Percentiles rank a stretch among this genome's conserved stretches.
Conservation (phyloP, 2,888 invertebrate species). For the Furcula furcula region DNA sequence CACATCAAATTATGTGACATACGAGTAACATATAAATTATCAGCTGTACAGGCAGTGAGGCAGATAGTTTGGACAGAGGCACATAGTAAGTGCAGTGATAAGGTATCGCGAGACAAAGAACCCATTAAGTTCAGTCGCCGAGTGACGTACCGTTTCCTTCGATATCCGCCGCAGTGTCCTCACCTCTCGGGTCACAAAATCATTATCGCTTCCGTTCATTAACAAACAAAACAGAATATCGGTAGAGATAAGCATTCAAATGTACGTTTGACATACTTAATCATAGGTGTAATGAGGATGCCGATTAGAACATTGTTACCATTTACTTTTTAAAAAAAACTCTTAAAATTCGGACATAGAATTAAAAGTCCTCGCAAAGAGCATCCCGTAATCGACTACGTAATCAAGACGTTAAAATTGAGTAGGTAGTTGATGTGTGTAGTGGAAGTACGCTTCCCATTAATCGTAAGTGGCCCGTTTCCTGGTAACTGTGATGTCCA, state of each 20-base stretch:
- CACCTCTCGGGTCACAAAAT: slow-evolving; percentile 75
- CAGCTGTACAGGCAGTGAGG: slow-evolving; percentile 23
- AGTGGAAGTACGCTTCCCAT: slow-evolving; percentile 10
- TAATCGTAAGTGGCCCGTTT: slow-evolving; percentile 23
- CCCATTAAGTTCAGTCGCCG: slow-evolving; percentile 70
- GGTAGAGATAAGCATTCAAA: slow-evolving; percentile 34
- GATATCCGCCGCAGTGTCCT: slow-evolving; percentile 68
- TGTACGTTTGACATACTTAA: slow-evolving; percentile 15
- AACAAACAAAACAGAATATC: slow-evolving; percentile 51
- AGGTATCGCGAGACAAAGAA: slow-evolving; percentile 77
- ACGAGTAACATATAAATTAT: slow-evolving; percentile 24
- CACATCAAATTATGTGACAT: background rate
- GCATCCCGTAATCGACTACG: too few relatives aligned
- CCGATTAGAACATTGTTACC: slow-evolving; percentile 9
- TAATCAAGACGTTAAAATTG: slow-evolving; percentile 7
- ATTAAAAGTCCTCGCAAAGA: too few relatives aligned
- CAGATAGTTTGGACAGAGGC: slow-evolving; percentile 44
- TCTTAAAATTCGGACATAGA: too few relatives aligned
- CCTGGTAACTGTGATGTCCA: slow-evolving; percentile 28
- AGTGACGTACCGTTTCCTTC: slow-evolving; percentile 78
- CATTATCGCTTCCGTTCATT: slow-evolving; percentile 74
- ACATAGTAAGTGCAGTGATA: slow-evolving; percentile 60
- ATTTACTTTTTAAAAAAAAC: too few relatives aligned
- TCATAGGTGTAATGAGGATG: slow-evolving; percentile 14
- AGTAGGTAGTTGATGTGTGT: slow-evolving; percentile 22